These are phyloP conservation scores for Dusona sp. DNA, from an alignment of 2,888 invertebrate genomes.

Conservation along the genomic window DNA sequence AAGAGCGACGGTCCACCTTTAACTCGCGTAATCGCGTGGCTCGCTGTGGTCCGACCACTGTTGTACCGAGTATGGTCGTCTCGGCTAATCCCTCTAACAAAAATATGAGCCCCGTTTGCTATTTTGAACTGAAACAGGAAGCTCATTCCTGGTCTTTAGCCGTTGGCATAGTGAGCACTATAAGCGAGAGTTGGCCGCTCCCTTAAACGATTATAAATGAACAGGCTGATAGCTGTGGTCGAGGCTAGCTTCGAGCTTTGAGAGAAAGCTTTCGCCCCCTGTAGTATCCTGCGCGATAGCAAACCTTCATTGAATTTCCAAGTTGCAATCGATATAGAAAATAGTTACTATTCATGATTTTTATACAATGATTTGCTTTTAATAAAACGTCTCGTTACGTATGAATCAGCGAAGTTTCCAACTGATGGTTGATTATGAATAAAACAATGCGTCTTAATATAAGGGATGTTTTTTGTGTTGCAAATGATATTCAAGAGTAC, in stretches of 20 bases:
- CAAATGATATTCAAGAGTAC: conserved; percentile 31
- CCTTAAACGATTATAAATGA: conserved; percentile 78
- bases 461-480: conserved; percentile 1
- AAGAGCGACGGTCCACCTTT: conserved; percentile 70
- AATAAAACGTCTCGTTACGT: not conserved
- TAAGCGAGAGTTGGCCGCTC: conserved; percentile 44
- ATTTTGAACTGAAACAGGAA: conserved; percentile 67
- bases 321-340: conserved; percentile 10
- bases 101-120: conserved; percentile 73
- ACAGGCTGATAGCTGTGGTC: conserved; percentile 10
- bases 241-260: conserved; percentile 11
- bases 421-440: not conserved
- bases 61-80: conserved; percentile 41
- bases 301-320: conserved; percentile 33
- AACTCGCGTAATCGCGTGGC: conserved; percentile 71
- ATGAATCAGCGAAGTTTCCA: conserved; percentile 24
- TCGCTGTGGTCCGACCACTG: conserved; percentile 15
- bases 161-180: conserved; percentile 62
- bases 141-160: conserved; percentile 76
- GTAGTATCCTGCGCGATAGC: not conserved
- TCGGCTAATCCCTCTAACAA: conserved; percentile 78
- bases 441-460: not conserved
- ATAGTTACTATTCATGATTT: not conserved
- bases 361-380: not conserved
- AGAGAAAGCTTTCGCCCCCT: conserved; percentile 22